A percentile compares a stretch with the other conserved stretches of the same genome.
These are phyloP conservation scores for Euclidia mi DNA, from an alignment of 2,888 invertebrate species.

Conservation along the genomic window DNA sequence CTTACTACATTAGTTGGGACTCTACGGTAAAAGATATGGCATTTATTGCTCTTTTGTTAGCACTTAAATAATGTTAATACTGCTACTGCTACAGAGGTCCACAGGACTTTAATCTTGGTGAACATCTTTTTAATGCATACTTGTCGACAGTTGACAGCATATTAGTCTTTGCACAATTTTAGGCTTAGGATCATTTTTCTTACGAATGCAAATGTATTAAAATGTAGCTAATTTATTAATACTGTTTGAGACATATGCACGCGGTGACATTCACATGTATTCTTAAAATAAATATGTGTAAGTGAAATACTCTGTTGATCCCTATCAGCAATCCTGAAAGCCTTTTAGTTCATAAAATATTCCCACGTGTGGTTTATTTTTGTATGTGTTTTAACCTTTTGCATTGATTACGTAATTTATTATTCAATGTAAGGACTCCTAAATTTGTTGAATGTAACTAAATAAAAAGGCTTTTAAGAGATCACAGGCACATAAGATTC, in stretches of 20 bases:
- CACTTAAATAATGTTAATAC: too few relatives aligned
- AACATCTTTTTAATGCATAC: too few relatives aligned
- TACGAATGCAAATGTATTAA: too few relatives aligned
- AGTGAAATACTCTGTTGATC: slow-evolving; percentile 73
- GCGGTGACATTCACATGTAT: slow-evolving; percentile 31
- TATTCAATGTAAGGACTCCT: slow-evolving; percentile 53
- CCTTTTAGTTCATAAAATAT: slow-evolving; percentile 74
- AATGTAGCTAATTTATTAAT: background rate
- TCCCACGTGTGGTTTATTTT: slow-evolving; percentile 69
- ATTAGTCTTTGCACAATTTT: too few relatives aligned
- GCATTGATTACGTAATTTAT: slow-evolving; percentile 66
- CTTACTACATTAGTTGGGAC: too few relatives aligned
- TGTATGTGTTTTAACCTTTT: slow-evolving; percentile 61
- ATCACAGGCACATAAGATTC: too few relatives aligned
- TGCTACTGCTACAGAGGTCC: too few relatives aligned
- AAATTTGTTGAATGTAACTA: slow-evolving; percentile 19
- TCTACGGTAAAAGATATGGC: too few relatives aligned
- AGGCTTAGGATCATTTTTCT: too few relatives aligned
- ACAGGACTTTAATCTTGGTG: too few relatives aligned
- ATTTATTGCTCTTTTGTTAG: too few relatives aligned
- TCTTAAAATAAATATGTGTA: slow-evolving; percentile 67
- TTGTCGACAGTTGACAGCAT: too few relatives aligned
- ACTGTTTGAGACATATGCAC: slow-evolving; percentile 13
- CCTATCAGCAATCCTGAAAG: slow-evolving; percentile 61
- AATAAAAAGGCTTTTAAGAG: slow-evolving; percentile 34